A percentile compares a stretch with the other conserved stretches of the same genome.
Conservation (phyloP, 1,140 invertebrate genomes). For the Hesperophylax magnus region DNA sequence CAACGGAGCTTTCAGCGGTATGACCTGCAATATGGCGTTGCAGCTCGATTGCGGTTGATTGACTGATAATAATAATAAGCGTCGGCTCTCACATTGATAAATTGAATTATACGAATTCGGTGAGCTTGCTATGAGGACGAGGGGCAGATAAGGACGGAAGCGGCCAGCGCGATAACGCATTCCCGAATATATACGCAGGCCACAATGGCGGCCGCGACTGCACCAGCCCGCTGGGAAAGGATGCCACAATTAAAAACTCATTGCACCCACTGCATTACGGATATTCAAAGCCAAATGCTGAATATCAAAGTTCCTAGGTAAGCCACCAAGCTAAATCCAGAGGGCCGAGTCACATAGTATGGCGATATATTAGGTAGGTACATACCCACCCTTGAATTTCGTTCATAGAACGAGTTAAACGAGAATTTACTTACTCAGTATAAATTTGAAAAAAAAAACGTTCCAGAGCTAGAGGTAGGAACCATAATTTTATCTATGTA, state of each 20-base stretch:
- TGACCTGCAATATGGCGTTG: too few species aligned
- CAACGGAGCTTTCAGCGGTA: too few species aligned
- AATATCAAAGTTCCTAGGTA: too few species aligned
- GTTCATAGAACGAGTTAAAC: too few species aligned
- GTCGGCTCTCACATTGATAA: conserved; percentile 51
- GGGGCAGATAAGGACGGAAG: conserved; percentile 40
- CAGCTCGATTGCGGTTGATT: conserved; percentile 34
- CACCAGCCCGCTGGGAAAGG: conserved; percentile 12
- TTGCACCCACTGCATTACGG: conserved; percentile 10
- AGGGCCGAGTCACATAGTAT: too few species aligned
- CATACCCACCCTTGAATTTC: too few species aligned
- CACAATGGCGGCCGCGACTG: neutral
- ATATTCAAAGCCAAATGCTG: neutral
- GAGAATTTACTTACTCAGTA: too few species aligned
- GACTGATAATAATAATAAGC: conserved; percentile 42
- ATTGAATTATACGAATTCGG: conserved; percentile 46
- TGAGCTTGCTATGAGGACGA: conserved; percentile 16
- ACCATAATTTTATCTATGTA: too few species aligned
- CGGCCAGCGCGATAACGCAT: conserved; percentile 11
- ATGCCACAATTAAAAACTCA: conserved; percentile 25
- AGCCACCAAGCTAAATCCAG: too few species aligned
- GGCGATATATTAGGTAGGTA: too few species aligned
- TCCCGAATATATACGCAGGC: conserved; percentile 1
- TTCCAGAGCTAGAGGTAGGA: too few species aligned
- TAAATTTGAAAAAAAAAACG: too few species aligned